A percentile compares a stretch with the other conserved stretches of the same genome.
phyloP scores from a whole-genome alignment of 2,797 vertebrate species.

The Clarias fuscus region DNA sequence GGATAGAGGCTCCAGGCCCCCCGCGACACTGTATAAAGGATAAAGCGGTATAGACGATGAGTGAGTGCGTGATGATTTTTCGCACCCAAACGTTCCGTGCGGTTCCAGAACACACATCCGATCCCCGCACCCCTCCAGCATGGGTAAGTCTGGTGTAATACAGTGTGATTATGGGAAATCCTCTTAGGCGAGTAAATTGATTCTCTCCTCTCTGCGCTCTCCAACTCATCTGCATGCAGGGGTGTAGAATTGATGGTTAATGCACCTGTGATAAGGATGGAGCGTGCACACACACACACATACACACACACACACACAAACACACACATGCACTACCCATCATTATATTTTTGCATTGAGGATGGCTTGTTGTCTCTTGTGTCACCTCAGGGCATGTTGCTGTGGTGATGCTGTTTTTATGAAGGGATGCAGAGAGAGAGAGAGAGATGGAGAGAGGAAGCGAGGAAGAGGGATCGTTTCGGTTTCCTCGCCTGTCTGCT shows the following conservation, averaged over 20 bases:
- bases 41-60: too few relatives aligned
- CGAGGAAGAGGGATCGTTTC: constrained; percentile 68
- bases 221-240: constrained; percentile 37
- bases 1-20: too few relatives aligned
- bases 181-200: constrained; percentile 59
- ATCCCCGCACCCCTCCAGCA: constrained; percentile 42
- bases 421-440: constrained; percentile 36
- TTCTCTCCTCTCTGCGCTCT: constrained; percentile 46
- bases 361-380: constrained; percentile 50
- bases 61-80: not conserved
- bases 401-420: constrained; percentile 53
- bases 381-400: constrained; percentile 58
- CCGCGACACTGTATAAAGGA: too few relatives aligned
- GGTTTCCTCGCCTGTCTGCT: constrained; percentile 76
- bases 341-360: constrained; percentile 54
- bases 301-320: not conserved
- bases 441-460: constrained; percentile 15
- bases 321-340: constrained; percentile 23
- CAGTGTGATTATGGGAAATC: constrained; percentile 59
- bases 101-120: not conserved
- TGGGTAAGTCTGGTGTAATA: constrained; percentile 58
- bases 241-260: constrained; percentile 24
- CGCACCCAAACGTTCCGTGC: not conserved
- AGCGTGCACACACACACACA: not conserved
- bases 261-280: constrained; percentile 28